phyloP scores from a whole-genome alignment of 2,113 vertebrate genomes.

The Myotis lucifugus region DNA sequence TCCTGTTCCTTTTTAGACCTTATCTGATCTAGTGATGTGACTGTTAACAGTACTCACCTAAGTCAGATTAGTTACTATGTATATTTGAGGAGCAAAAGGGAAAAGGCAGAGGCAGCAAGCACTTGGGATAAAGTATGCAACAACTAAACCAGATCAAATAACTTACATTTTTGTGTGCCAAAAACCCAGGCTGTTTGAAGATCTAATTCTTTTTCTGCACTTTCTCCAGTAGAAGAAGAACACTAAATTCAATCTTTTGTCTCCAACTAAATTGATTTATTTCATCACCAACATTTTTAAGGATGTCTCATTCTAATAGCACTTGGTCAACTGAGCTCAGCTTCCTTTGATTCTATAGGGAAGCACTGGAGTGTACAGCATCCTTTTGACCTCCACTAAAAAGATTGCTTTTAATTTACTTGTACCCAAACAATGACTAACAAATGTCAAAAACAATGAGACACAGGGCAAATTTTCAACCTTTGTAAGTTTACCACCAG shows the following conservation, averaged over 20 bases:
- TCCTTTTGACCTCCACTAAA: conserved; percentile 74
- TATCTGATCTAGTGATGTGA: background rate
- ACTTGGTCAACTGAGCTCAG: conserved; percentile 77
- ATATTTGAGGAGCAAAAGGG: background rate
- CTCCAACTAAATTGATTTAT: conserved; percentile 76
- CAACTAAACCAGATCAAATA: conserved; percentile 35
- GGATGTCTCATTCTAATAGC: conserved; percentile 74
- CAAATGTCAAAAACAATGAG: conserved; percentile 77
- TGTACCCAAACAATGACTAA: conserved; percentile 60
- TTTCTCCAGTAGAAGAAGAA: conserved; percentile 62
- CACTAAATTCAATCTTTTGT: conserved; percentile 77
- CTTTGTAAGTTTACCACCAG: conserved; percentile 63
- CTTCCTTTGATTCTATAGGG: conserved; percentile 80
- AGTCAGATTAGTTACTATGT: background rate
- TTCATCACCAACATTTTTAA: conserved; percentile 81
- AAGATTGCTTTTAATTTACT: conserved; percentile 76
- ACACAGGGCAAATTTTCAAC: conserved; percentile 69
- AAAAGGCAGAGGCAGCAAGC: background rate
- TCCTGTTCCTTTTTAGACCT: conserved; percentile 22
- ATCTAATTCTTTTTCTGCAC: conserved; percentile 45
- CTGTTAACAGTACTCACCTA: background rate
- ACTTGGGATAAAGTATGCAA: background rate
- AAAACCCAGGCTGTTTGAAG: conserved; percentile 13
- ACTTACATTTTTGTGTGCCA: background rate
- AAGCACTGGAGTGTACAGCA: conserved; percentile 75